Conservation (phyloP, 2,888 invertebrate species). For the Emmelina monodactyla region DNA sequence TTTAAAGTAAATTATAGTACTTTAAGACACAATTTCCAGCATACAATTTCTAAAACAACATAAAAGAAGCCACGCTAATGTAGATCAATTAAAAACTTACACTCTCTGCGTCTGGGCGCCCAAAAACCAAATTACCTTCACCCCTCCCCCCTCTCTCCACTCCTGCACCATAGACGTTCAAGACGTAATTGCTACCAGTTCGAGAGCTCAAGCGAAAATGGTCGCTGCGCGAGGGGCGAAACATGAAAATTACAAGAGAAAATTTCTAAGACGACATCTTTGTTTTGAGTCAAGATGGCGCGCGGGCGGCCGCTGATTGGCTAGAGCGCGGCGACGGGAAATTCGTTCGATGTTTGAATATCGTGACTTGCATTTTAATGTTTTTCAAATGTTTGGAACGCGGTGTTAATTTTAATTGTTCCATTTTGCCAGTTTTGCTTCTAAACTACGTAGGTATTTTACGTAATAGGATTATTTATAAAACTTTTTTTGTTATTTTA, state of each 20-base stretch:
- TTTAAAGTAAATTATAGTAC: too few species aligned
- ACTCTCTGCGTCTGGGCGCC: conserved; percentile 29
- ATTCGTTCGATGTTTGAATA: too few species aligned
- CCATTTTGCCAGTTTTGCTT: too few species aligned
- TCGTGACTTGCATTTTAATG: too few species aligned
- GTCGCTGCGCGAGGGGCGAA: conserved; percentile 30
- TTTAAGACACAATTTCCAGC: too few species aligned
- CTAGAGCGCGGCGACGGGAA: neutral
- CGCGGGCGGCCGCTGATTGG: neutral
- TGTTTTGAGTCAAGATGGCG: conserved; percentile 65
- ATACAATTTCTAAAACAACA: neutral
- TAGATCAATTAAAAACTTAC: conserved; percentile 41
- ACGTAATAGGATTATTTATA: too few species aligned
- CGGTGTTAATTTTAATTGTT: too few species aligned
- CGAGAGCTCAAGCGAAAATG: conserved; percentile 22
- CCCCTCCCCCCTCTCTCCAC: conserved; percentile 16
- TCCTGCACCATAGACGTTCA: neutral
- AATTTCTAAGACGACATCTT: conserved; percentile 63
- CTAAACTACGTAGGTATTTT: too few species aligned
- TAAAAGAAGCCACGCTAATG: conserved; percentile 14
- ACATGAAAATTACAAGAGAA: conserved; percentile 65
- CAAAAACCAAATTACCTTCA: conserved; percentile 18
- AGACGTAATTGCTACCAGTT: neutral
- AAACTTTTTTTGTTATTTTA: too few species aligned
- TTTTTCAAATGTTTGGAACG: too few species aligned